Conservation (phyloP, 2,888 invertebrate species). For the Agrotis exclamationis region DNA sequence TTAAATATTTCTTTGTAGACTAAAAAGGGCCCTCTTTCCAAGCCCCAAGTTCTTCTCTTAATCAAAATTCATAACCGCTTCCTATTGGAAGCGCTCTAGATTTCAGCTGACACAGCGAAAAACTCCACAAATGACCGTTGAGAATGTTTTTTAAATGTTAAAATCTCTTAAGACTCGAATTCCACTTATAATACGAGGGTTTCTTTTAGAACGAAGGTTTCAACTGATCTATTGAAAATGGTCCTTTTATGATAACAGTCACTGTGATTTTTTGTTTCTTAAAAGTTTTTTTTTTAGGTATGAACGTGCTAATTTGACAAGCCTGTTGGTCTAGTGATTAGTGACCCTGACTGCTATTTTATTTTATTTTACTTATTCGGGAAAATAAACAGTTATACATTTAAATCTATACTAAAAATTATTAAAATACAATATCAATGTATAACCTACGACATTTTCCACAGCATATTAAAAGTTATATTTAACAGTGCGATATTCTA, state of each 20-base stretch:
- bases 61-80: slow-evolving; percentile 52
- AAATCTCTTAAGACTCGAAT: slow-evolving; percentile 50
- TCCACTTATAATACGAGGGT: not conserved
- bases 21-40: slow-evolving; percentile 3
- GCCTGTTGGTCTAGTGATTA: too few relatives aligned
- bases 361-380: too few relatives aligned
- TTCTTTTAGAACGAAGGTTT: not conserved
- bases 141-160: slow-evolving; percentile 44
- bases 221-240: not conserved
- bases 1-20: slow-evolving; percentile 13
- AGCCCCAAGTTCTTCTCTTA: slow-evolving; percentile 27
- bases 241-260: not conserved
- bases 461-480: too few relatives aligned
- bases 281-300: too few relatives aligned
- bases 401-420: too few relatives aligned
- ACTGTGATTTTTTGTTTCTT: too few relatives aligned
- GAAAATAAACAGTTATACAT: too few relatives aligned
- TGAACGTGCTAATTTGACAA: too few relatives aligned
- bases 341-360: too few relatives aligned
- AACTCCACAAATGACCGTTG: slow-evolving; percentile 16
- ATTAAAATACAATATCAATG: too few relatives aligned
- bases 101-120: slow-evolving; percentile 37
- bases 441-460: too few relatives aligned
- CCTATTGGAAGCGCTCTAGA: slow-evolving; percentile 38
- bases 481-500: too few relatives aligned